Base-by-base conservation (phyloP, 2,113 vertebrate species). In the Salminus brasiliensis region DNA sequence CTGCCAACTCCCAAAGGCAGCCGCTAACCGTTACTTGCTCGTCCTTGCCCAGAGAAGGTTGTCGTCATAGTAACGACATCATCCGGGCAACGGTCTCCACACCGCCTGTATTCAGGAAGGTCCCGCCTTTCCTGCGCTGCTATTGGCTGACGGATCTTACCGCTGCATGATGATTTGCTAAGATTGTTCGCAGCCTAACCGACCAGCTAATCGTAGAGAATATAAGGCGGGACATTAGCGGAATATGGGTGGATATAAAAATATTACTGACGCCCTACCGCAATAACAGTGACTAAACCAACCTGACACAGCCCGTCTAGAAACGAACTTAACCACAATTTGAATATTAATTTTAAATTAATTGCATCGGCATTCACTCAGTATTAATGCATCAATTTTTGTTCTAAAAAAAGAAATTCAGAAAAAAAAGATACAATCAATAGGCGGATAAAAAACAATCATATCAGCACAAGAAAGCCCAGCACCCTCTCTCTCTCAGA, bases 41-140 rank as follows among this genome's bases (percentile, higher is more conserved):
- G 63, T 80, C 63, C 63, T 77, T 83, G 89, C 87, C 89, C 88
- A 84, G 57, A 77, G 87, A 91, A 89, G 88, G 88, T 76, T 89
- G 91, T 94, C 86, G 87, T 92, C 92, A 94, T 91, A 89, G 86
- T 90, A 94, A 93, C 94, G 86, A 88, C 84, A 80, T 87, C 89
- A 92, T 92, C 88, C 88, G 78, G 43, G 39, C 52, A 55, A 55
- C 49, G 49, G 49, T 53, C 4, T 53, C 49, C 39, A 2, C 45
- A 2, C 45, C 45, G 18, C 45, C 13, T 5, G 16, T 49, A 2
- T n/a, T 52, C 47, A 13, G 2, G 21, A 12, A 52, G 21, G 21
- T 3, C 47, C 52, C 52, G 52, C 52, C 47, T 55, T 25, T 25
- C 5, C n/a, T 55, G 21, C 3, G 1, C 8, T 2, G n/a, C 5